Percentiles rank a stretch among this genome's conserved stretches.
These are phyloP conservation scores for Phacellophora camtschatica DNA, from an alignment of 30 jellyfish, hydroid and myxozoan genomes.

Conservation along the genomic window DNA sequence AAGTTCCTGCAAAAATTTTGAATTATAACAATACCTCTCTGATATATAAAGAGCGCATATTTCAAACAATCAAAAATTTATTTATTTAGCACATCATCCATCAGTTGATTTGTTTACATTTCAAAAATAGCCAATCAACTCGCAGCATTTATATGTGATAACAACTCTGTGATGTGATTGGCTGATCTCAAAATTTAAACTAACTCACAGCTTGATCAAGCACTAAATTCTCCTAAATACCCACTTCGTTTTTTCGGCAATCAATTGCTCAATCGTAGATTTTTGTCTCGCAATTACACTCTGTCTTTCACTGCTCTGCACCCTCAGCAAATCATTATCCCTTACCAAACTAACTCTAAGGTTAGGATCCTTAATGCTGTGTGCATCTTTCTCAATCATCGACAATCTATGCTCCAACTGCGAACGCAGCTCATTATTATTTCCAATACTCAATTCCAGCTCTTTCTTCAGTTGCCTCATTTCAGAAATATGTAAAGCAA, in stretches of 20 bases:
- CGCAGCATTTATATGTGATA: no score
- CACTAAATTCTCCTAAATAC: no score
- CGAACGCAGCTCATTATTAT: slow-evolving; percentile 65
- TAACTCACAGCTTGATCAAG: no score
- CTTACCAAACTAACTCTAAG: slow-evolving; percentile 61
- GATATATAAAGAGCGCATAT: no score
- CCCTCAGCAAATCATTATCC: slow-evolving; percentile 82
- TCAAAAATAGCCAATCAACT: no score
- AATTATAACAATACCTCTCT: no score
- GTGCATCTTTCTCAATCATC: slow-evolving; percentile 74
- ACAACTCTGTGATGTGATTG: no score
- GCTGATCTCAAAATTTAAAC: no score
- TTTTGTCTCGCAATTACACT: slow-evolving; percentile 25
- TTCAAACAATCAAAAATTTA: no score
- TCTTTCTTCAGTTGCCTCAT: slow-evolving; percentile 77
- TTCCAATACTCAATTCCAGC: slow-evolving; percentile 64
- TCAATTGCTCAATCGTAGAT: slow-evolving; percentile 19
- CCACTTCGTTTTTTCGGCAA: slow-evolving; percentile 46
- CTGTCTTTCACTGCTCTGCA: slow-evolving; percentile 60
- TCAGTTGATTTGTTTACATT: no score
- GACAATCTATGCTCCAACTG: slow-evolving; percentile 75
- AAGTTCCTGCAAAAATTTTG: no score
- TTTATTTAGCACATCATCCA: no score
- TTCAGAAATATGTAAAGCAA: slow-evolving; percentile 80
- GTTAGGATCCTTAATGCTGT: slow-evolving; percentile 62